phyloP scores from a whole-genome alignment of 2,113 vertebrate genomes.

The Hypanus sabinus region DNA sequence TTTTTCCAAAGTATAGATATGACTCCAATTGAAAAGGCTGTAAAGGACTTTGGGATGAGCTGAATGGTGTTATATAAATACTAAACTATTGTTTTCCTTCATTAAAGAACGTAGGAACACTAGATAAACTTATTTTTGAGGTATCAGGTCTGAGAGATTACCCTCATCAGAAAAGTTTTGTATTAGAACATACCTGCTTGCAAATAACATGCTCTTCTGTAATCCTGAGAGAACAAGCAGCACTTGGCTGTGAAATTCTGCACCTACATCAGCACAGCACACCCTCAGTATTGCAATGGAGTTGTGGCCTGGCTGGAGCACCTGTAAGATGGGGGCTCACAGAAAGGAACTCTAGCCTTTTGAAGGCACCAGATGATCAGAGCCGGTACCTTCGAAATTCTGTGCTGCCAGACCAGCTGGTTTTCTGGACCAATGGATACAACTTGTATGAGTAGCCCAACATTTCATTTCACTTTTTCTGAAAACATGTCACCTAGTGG shows the following conservation, averaged over 20 bases:
- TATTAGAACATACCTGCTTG: neutral
- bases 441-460: no score
- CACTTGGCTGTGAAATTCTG: neutral
- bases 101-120: neutral
- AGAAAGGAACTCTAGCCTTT: neutral
- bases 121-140: neutral
- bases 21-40: neutral
- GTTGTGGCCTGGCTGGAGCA: neutral
- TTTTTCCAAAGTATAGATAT: neutral
- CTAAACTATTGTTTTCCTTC: neutral
- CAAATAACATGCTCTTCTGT: neutral
- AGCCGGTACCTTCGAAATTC: no score
- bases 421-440: no score
- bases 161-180: neutral
- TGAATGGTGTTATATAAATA: neutral
- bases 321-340: neutral
- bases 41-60: neutral
- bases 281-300: neutral
- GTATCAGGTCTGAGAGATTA: neutral
- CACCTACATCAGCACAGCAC: neutral
- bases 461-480: no score
- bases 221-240: neutral
- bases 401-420: no score
- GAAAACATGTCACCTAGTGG: no score
- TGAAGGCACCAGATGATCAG: no score